Conservation (phyloP, 2,113 vertebrate species). For the Epinephelus fuscoguttatus region DNA sequence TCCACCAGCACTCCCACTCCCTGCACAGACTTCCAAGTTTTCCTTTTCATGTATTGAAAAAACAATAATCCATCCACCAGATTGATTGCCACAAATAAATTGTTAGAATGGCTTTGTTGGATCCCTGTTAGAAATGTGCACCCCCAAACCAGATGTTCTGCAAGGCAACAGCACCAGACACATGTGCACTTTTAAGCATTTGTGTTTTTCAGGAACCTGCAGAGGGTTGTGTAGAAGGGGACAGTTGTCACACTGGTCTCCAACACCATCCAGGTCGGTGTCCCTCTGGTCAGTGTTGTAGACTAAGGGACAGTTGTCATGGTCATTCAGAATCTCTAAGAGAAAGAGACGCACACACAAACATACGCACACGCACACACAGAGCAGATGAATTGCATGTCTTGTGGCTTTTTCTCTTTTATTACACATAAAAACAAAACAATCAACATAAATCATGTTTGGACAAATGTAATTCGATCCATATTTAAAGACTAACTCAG, state of each 20-base stretch:
- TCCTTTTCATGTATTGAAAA: neutral
- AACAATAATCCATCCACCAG: neutral
- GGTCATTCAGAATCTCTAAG: slow-evolving; percentile 92
- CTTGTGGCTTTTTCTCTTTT: neutral
- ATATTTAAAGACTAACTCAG: slow-evolving; percentile 4
- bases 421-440: neutral
- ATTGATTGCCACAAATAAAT: slow-evolving; percentile 16
- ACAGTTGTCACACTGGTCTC: slow-evolving; percentile 98
- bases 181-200: neutral
- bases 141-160: slow-evolving; percentile 20
- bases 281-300: slow-evolving; percentile 98
- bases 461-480: neutral
- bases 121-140: neutral
- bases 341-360: neutral
- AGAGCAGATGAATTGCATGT: slow-evolving; percentile 1
- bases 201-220: slow-evolving; percentile 84
- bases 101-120: neutral
- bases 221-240: slow-evolving; percentile 94
- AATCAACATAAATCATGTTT: slow-evolving; percentile 23
- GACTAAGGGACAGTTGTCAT: slow-evolving; percentile 95
- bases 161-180: neutral
- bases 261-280: slow-evolving; percentile 94
- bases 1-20: neutral
- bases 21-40: neutral
- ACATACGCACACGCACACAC: neutral